Conservation (phyloP, 2,797 vertebrate genomes). For the Scleropages formosus region DNA sequence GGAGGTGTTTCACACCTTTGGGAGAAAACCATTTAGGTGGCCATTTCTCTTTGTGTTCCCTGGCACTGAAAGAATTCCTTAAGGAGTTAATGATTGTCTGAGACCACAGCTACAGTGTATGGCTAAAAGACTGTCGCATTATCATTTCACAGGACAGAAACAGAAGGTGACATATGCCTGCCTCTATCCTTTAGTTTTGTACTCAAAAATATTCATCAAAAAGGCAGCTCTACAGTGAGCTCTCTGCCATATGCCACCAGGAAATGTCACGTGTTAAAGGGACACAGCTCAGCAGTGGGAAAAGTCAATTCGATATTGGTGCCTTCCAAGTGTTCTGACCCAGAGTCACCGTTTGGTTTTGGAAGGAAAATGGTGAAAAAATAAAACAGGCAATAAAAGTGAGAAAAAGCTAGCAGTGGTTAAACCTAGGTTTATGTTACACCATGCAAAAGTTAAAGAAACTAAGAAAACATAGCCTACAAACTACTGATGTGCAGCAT, state of each 20-base stretch:
- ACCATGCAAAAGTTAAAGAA: not conserved
- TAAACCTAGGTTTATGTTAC: not conserved
- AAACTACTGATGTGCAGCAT: too few species aligned
- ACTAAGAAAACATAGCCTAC: not conserved
- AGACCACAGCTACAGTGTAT: constrained; percentile 62
- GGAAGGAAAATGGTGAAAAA: not conserved
- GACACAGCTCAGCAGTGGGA: constrained; percentile 93
- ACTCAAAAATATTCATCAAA: constrained; percentile 94
- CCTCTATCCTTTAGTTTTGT: constrained; percentile 82
- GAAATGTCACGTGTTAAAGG: constrained; percentile 99
- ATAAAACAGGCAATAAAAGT: not conserved
- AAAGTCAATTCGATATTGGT: constrained; percentile 91
- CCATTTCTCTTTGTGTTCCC: not conserved
- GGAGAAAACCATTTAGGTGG: not conserved
- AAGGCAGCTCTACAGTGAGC: constrained; percentile 91
- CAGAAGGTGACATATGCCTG: constrained; percentile 86
- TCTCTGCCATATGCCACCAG: constrained; percentile 87
- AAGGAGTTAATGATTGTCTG: constrained; percentile 62
- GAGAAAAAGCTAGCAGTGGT: not conserved
- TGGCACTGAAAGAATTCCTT: constrained; percentile 36
- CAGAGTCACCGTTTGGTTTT: constrained; percentile 77
- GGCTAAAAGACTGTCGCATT: constrained; percentile 68
- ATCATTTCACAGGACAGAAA: constrained; percentile 92
- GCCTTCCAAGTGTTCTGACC: constrained; percentile 85
- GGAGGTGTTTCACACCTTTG: too few species aligned